Evolutionary conservation across 1,140 invertebrate species (phyloP), one percentile per base, ranked within the genome.

Genomic region (Heliothis virescens): DNA sequence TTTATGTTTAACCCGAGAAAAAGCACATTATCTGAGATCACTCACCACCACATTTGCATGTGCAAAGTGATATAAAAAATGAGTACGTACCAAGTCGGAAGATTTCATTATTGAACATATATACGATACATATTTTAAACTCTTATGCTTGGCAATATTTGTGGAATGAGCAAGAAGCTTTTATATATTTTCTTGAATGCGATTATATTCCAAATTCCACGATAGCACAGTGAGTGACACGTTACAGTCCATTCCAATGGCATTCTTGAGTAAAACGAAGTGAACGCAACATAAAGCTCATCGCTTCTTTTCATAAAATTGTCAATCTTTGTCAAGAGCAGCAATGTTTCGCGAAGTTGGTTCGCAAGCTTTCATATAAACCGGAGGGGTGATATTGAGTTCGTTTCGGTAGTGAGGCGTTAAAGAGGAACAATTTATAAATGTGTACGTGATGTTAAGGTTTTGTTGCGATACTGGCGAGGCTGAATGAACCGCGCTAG

Each of bases 401-500:
- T 52, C 26, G 57, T 52, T 48, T 57, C 10, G 41, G 34, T 47
- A 13, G 55, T 50, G 55, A 9, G 15, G 60, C 29, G n/a, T 18
- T 65, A 65, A 65, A 76, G 60, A 65, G 26, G 13, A 18, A 34
- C 60, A 41, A 76, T 65, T 63, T 76, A 76, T 76, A 63, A 76
- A 62, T 47, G 53, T 57, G 13, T 57, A 78, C 34, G 75, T 55
- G 74, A 69, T 78, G 50, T 53, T 75, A 52, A 74, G 18, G 57
- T 77, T 63, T 26, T 57, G 63, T 84, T 76, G 83, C 84, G 81
- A 86, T 83, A 73, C 84, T 92, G 90, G 82, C 84, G 81, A 87
- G 84, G 75, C 85, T 94, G 91, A 91, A 91, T 92, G 92, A 92
- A 90, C 87, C 81, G 82, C 60, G 76, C 85, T 72, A 89, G 88